Evolutionary conservation across 2,113 vertebrate genomes (phyloP), one percentile per base, ranked within the genome.

Genomic region (Malaclemys terrapin): DNA sequence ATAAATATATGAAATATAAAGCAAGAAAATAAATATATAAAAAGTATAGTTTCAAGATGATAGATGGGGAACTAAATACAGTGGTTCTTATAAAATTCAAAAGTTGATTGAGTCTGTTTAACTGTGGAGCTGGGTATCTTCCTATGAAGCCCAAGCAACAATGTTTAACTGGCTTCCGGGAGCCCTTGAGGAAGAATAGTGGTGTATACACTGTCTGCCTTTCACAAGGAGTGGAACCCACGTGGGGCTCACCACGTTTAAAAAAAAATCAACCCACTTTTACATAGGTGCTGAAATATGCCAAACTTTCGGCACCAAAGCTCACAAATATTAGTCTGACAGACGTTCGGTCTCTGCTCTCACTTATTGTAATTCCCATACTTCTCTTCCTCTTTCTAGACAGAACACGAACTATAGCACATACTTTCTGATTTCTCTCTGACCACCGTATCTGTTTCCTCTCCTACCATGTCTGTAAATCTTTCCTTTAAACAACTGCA

Each of bases 401-500:
- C 69, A 72, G n/a, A 62, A 35, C 29, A 62, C 12, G 35, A 62
- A 62, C 29, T 62, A 31, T 62, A 31, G 31, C 27, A 62, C 3
- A 35, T 6, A 35, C 6, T 35, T 62, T 62, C 59, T 62, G 27
- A 62, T 38, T 72, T 20, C n/a, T n/a, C 69, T 42, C 35, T 72
- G 69, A 49, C 47, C 47, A 19, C 27, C 31, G 5, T 47, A 79
- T 79, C 47, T 27, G 31, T 79, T 82, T 94, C 38, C 16, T 29
- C 2, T 45, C 78, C 0, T 1, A 5, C 65, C 87, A 2, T 12
- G 78, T 69, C 3, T 80, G 59, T 52, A 53, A 2, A 27, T 54
- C 79, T 85, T n/a, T 49, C 2, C 57, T 95, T 75, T 83, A 85
- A 78, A 5, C 3, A 82, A 52, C 4, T 5, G 13, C 0, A 0